Evolutionary conservation across 2,888 invertebrate species (phyloP), one percentile per base, ranked within the genome.

Genomic region (Hypomecis atomaria): DNA sequence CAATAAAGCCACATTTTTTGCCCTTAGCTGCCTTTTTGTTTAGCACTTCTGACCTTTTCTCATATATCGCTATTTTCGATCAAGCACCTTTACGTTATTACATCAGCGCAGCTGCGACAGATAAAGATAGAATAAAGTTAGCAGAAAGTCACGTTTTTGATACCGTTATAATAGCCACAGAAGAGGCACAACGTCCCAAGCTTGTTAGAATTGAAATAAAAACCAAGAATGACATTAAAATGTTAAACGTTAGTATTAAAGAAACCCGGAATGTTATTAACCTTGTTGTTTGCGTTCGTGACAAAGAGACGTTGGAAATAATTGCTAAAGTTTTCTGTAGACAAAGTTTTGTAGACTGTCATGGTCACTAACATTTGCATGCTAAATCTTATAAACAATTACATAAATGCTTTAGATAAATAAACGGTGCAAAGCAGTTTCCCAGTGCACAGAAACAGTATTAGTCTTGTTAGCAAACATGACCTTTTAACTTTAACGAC

Each of bases 131-230:
- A 75, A 71, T 73, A 75, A 76, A 74, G 78, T 79, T 77, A 70
- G 65, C 64, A 60, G 59, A 74, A 37, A 77, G 79, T 81, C 83
- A 84, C 79, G 84, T 75, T 76, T 75, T 59, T 60, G 69, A 75
- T 75, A 77, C 84, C 83, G 85, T 82, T 85, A 83, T 71, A 67
- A 66, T 72, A 66, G 64, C 58, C 54, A 68, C 68, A 76, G 74
- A 73, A 55, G 65, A 57, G 47, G 55, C 59, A 40, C 40, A 55
- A 50, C 37, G 42, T 48, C 43, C 43, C 48, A 59, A 62, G 59
- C 55, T 58, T 36, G 54, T 61, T 58, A 62, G 49, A 49, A 53
- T 44, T 23, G 45, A 58, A 49, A 48, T 49, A 49, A 58, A 49
- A 58, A 58, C 58, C 40, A 43, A 59, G 37, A 58, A 58, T 43